Conservation (phyloP, 2,113 vertebrate genomes). For the Athene noctua region DNA sequence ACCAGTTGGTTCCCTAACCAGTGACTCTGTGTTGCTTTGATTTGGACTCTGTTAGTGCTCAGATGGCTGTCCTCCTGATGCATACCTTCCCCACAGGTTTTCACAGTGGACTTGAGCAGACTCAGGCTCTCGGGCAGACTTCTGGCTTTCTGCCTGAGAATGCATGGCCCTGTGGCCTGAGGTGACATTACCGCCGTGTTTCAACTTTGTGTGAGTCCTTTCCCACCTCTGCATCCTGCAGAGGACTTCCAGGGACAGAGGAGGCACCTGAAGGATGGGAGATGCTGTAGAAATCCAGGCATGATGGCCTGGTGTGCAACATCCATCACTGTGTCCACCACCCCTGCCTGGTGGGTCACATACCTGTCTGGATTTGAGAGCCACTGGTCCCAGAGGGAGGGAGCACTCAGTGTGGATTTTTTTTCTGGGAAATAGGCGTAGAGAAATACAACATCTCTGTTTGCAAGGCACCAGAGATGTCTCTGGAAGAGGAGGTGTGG, state of each 20-base stretch:
- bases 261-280: background rate
- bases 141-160: background rate
- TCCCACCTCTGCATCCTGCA: background rate
- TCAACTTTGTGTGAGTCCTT: background rate
- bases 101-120: background rate
- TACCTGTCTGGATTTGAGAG: background rate
- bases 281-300: background rate
- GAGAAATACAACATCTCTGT: background rate
- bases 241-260: background rate
- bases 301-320: background rate
- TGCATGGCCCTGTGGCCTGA: background rate
- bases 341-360: background rate
- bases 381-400: background rate
- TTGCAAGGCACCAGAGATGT: background rate
- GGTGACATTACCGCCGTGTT: rapidly evolving
- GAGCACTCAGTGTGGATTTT: background rate
- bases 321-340: rapidly evolving
- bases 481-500: background rate
- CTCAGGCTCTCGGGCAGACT: background rate
- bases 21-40: background rate
- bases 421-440: background rate
- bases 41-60: background rate
- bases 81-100: background rate
- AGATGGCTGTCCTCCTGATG: background rate
- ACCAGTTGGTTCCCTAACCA: background rate